Percentiles rank a stretch among this genome's conserved stretches.
Conservation (phyloP, 2,797 vertebrate species). For the Crocodylus rhombifer region DNA sequence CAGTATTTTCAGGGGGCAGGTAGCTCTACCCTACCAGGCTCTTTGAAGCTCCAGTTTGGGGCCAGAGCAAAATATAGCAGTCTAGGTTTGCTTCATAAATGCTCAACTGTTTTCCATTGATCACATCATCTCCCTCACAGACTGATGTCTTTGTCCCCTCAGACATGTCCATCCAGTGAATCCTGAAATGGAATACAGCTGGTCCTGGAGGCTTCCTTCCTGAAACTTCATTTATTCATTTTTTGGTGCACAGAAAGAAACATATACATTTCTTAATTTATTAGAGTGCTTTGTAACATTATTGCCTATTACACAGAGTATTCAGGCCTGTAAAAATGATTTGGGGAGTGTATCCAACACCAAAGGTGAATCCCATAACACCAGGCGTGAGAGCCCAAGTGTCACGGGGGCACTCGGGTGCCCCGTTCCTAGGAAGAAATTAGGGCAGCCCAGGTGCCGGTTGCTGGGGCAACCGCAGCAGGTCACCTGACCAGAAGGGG, state of each 20-base stretch:
- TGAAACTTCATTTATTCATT: neutral
- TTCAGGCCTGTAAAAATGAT: neutral
- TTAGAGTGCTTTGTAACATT: neutral
- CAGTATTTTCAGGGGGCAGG: neutral
- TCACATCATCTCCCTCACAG: neutral
- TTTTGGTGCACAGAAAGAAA: neutral
- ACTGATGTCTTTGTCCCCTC: neutral
- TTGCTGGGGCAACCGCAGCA: no score
- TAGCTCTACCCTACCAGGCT: accelerated
- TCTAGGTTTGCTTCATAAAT: neutral
- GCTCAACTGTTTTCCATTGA: neutral
- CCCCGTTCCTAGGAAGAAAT: no score
- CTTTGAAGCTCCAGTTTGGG: accelerated
- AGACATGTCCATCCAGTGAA: neutral
- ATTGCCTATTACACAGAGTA: neutral
- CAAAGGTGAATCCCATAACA: no score
- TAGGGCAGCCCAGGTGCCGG: no score
- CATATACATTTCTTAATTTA: neutral
- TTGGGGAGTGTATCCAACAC: neutral
- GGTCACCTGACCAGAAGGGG: no score
- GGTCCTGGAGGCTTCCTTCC: neutral
- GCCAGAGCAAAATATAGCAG: accelerated
- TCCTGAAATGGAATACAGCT: neutral
- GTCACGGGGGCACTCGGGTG: no score
- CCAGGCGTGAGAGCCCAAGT: no score